Conservation (phyloP, 1,140 invertebrate genomes). For the Ips nitidus region DNA sequence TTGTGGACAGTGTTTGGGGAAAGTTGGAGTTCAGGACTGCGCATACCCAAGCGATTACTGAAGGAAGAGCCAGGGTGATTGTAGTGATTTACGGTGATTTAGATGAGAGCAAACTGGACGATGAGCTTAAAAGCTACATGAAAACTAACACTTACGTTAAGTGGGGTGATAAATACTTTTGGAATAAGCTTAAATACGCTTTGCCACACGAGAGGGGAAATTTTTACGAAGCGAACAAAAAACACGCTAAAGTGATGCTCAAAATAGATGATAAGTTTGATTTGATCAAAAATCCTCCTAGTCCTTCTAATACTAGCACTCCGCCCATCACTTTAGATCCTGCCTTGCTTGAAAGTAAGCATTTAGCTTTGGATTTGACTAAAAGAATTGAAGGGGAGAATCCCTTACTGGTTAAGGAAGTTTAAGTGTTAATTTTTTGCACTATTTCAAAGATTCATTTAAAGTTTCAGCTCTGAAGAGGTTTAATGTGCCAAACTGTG, state of each 20-base stretch:
- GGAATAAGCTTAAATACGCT: constrained; percentile 78
- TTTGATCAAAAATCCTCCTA: constrained; percentile 22
- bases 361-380: not conserved
- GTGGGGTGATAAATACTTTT: constrained; percentile 84
- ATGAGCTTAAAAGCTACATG: constrained; percentile 75
- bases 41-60: constrained; percentile 71
- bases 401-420: not conserved
- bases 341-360: constrained; percentile 11
- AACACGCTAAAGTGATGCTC: constrained; percentile 22
- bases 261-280: constrained; percentile 34
- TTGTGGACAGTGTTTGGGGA: constrained; percentile 82
- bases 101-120: constrained; percentile 65
- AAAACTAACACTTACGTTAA: constrained; percentile 85
- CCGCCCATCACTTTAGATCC: constrained; percentile 26
- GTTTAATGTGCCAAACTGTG: not conserved
- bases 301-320: constrained; percentile 27
- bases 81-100: constrained; percentile 78
- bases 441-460: not conserved
- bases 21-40: constrained; percentile 81
- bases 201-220: constrained; percentile 37
- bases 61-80: constrained; percentile 62
- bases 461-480: not conserved
- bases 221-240: constrained; percentile 21
- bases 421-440: not conserved
- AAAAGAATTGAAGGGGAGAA: not conserved